Base-by-base conservation (phyloP, 2,888 invertebrate genomes). In the Pandemis corylana region DNA sequence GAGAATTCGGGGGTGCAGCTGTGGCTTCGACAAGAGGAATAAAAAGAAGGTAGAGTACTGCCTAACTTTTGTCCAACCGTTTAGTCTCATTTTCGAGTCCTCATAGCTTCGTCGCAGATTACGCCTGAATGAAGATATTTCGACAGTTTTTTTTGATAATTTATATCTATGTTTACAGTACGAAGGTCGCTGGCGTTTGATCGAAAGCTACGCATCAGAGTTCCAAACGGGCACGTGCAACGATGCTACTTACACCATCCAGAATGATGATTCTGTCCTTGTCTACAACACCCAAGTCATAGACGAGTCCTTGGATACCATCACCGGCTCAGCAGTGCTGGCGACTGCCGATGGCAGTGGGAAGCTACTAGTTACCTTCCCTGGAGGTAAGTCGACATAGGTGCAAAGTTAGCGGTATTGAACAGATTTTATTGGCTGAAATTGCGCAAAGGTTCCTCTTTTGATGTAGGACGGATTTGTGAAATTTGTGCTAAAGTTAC, bases 281-380 rank as follows among this genome's bases (percentile, higher is more conserved):
- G 81, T 81, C 9, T 81, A 78, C 75, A 81, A 80, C 65, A 77
- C 80, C 46, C 76, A 77, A 63, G 80, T 83, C 62, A 76, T 80
- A 49, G 78, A 82, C 51, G 78, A 81, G n/a, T 36, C 28, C 0
- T 36, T 78, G 56, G 72, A 74, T 7, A 63, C 69, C 1, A 78
- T 78, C 13, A 72, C 70, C 15, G 95, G 95, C 2, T 82, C 84
- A 28, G 95, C 90, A 0, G 85, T 81, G 72, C 78, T 88, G 36
- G 83, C 87, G 20, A 87, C 87, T 20, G 83, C 84, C 76, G 80
- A 86, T 12, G 90, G 90, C 64, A 91, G 91, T 65, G 89, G 93
- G 7, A 95, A 94, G 84, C 84, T 95, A 36, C 66, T 75, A 41
- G 75, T 75, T 9, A 75, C 13, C 0, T 86, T 87, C 82, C 87